Conservation (phyloP, 2,797 vertebrate species). For the Typhlichthys eigenmanni region DNA sequence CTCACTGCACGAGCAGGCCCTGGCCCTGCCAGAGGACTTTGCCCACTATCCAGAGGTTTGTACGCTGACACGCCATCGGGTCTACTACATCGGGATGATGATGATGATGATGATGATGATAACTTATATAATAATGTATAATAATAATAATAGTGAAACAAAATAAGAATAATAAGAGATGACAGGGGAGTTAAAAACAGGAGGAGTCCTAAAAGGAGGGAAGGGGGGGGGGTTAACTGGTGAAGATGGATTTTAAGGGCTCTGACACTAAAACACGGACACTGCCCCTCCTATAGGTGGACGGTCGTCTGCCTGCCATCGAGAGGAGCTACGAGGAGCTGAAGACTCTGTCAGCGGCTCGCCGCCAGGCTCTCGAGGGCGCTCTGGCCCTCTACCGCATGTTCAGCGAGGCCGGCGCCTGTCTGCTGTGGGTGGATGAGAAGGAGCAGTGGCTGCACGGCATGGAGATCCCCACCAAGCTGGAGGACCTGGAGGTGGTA, state of each 20-base stretch:
- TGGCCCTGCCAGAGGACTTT: conserved; percentile 72
- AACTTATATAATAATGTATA: neutral
- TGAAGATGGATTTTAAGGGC: neutral
- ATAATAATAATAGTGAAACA: neutral
- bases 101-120: too few species aligned
- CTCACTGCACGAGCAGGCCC: conserved; percentile 84
- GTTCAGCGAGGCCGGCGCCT: conserved; percentile 93
- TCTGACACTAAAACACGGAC: conserved; percentile 9
- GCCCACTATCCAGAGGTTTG: conserved; percentile 71
- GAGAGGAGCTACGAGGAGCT: conserved; percentile 85
- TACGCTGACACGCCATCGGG: conserved; percentile 1
- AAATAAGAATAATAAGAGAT: too few species aligned
- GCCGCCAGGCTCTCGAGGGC: conserved; percentile 84
- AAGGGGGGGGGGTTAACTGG: too few species aligned
- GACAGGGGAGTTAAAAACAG: too few species aligned
- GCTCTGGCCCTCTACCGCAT: conserved; percentile 88
- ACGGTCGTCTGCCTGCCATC: conserved; percentile 82
- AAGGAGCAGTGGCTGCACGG: conserved; percentile 91
- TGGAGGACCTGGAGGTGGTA: conserved; percentile 95
- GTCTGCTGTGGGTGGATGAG: conserved; percentile 91
- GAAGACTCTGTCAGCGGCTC: conserved; percentile 77
- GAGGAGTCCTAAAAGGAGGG: too few species aligned
- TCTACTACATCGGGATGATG: conserved; percentile 5
- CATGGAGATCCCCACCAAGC: conserved; percentile 87
- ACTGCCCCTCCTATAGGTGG: conserved; percentile 69